These are phyloP conservation scores for Adrianichthys oophorus DNA, from an alignment of 2,797 vertebrate genomes.

Conservation along the genomic window DNA sequence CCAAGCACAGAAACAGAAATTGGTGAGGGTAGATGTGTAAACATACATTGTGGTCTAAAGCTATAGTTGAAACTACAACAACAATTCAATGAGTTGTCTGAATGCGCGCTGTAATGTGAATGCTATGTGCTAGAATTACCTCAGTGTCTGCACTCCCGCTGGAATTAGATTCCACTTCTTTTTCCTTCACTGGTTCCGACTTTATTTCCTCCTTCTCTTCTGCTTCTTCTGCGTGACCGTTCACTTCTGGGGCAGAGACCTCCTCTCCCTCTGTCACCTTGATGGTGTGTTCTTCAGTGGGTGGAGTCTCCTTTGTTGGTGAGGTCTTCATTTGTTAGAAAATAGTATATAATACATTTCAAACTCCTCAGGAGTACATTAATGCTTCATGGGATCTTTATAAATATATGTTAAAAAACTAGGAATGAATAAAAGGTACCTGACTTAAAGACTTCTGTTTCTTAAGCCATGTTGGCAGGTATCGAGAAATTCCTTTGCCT, in stretches of 20 bases:
- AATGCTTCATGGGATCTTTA: not conserved
- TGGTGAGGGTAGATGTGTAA: no score
- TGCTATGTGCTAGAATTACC: slow-evolving; percentile 65
- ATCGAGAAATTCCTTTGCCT: slow-evolving; percentile 90
- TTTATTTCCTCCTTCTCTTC: slow-evolving; percentile 72
- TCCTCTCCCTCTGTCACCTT: slow-evolving; percentile 53
- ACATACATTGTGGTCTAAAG: no score
- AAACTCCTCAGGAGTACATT: not conserved
- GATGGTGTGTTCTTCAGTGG: slow-evolving; percentile 57
- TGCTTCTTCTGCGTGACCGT: slow-evolving; percentile 66
- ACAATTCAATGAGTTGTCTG: no score
- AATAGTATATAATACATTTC: not conserved
- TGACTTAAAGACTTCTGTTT: slow-evolving; percentile 92
- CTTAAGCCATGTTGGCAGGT: slow-evolving; percentile 96
- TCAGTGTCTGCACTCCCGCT: slow-evolving; percentile 79
- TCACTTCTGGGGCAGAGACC: slow-evolving; percentile 58
- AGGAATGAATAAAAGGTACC: slow-evolving; percentile 33
- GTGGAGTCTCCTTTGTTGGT: slow-evolving; percentile 61
- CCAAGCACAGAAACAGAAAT: no score
- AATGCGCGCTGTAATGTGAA: not conserved
- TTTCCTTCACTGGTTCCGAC: slow-evolving; percentile 74
- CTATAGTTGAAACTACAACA: no score
- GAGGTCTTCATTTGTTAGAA: slow-evolving; percentile 59
- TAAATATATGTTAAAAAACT: not conserved
- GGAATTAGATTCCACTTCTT: slow-evolving; percentile 77